A percentile compares a stretch with the other conserved stretches of the same genome.
Conservation (phyloP, 92 coral and sea anemone genomes). For the Epizoanthus rinbou region DNA sequence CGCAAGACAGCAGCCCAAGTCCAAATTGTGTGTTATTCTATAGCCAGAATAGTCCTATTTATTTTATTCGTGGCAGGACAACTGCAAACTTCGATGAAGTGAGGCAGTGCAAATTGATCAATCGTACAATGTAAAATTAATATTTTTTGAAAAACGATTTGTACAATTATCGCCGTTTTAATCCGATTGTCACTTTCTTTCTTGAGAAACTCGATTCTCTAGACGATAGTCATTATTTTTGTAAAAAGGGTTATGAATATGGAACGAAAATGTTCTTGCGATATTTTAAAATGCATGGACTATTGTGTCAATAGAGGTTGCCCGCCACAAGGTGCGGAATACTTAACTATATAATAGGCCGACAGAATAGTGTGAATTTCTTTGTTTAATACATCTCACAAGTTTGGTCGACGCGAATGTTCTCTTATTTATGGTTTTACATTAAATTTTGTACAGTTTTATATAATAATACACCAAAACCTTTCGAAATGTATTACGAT, state of each 20-base stretch:
- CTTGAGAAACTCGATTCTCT: background rate
- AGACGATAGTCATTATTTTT: slow-evolving; percentile 8
- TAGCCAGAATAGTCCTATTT: slow-evolving; percentile 22
- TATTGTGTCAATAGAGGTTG: background rate
- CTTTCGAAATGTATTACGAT: background rate
- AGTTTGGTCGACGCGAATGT: background rate
- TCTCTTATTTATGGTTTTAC: slow-evolving; percentile 3
- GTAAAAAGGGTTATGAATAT: background rate
- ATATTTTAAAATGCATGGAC: background rate
- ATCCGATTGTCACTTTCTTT: background rate
- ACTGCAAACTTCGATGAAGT: background rate
- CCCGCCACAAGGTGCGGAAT: background rate
- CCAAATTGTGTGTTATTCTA: slow-evolving; percentile 90
- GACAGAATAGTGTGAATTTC: background rate
- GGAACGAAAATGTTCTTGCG: background rate
- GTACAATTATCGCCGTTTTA: background rate
- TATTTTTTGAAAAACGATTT: slow-evolving; percentile 3
- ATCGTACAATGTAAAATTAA: background rate
- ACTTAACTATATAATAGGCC: background rate
- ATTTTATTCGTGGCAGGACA: background rate
- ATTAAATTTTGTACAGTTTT: slow-evolving; percentile 19
- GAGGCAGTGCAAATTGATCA: background rate
- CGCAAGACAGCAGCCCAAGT: slow-evolving; percentile 65
- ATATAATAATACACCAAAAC: slow-evolving; percentile 3
- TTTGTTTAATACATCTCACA: background rate